These are phyloP conservation scores for Callimorpha dominula DNA, from an alignment of 2,888 invertebrate species.

Conservation along the genomic window DNA sequence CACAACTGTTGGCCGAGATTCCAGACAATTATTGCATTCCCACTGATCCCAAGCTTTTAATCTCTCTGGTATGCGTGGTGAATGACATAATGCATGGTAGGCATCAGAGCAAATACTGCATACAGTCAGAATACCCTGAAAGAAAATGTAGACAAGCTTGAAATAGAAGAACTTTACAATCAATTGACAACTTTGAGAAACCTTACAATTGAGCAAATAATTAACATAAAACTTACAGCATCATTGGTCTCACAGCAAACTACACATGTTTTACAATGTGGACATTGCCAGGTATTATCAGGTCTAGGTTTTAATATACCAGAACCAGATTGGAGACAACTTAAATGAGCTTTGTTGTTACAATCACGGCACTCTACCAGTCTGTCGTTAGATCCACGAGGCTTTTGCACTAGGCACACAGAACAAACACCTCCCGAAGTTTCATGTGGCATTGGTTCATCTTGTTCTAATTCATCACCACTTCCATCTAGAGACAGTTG, in stretches of 20 bases:
- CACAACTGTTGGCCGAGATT: conserved; percentile 72
- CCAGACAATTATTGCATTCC: conserved; percentile 90
- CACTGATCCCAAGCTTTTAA: conserved; percentile 88
- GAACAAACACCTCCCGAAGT: conserved; percentile 88
- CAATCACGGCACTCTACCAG: conserved; percentile 91
- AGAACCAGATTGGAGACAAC: conserved; percentile 89
- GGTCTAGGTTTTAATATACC: conserved; percentile 88
- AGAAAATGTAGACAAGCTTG: conserved; percentile 39
- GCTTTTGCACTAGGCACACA: conserved; percentile 87
- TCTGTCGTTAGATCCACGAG: conserved; percentile 87
- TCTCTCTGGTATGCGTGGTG: conserved; percentile 88
- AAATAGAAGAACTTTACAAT: neutral
- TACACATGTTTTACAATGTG: conserved; percentile 95
- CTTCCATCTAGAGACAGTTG: conserved; percentile 79
- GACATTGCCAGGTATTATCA: conserved; percentile 94
- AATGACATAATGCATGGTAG: conserved; percentile 94
- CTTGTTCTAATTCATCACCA: conserved; percentile 79
- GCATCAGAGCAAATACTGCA: conserved; percentile 95
- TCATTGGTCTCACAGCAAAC: conserved; percentile 93
- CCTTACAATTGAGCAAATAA: neutral
- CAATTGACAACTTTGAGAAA: too few relatives aligned
- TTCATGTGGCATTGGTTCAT: conserved; percentile 74
- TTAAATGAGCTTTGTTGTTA: conserved; percentile 90
- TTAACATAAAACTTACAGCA: conserved; percentile 85
- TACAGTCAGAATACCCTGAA: conserved; percentile 90